Conservation (phyloP, 2,113 vertebrate species). For the Panthera uncia region DNA sequence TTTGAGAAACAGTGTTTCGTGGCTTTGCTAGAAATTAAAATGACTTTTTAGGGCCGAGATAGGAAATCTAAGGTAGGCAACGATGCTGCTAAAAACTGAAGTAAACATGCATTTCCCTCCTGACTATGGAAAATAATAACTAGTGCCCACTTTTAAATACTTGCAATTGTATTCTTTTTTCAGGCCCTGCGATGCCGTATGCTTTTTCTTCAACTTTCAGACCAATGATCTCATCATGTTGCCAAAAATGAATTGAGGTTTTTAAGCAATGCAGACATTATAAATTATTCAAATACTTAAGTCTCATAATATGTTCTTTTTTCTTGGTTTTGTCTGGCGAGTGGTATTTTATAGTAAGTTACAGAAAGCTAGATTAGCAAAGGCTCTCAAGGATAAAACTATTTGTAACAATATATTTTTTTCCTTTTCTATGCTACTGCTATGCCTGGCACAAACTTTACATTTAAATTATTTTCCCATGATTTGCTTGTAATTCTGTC, state of each 20-base stretch:
- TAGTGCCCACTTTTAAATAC: background rate
- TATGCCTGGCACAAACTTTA: background rate
- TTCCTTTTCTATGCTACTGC: background rate
- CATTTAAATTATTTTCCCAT: background rate
- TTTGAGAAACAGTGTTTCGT: slow-evolving; percentile 18
- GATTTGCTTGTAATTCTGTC: background rate
- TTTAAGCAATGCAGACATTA: slow-evolving; percentile 15
- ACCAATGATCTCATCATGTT: background rate
- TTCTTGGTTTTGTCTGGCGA: background rate
- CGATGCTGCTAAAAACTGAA: background rate
- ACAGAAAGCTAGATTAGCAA: slow-evolving; percentile 20
- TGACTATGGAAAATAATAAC: background rate
- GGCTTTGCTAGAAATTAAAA: slow-evolving; percentile 14
- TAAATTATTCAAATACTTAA: slow-evolving; percentile 3
- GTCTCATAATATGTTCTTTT: slow-evolving; percentile 28
- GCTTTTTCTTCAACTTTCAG: background rate
- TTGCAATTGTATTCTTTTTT: background rate
- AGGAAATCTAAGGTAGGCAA: slow-evolving; percentile 16
- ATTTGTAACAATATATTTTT: background rate
- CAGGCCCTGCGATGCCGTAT: background rate
- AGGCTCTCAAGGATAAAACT: slow-evolving; percentile 8
- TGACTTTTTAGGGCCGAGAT: background rate
- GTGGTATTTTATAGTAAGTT: slow-evolving; percentile 8
- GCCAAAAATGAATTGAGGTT: slow-evolving; percentile 41
- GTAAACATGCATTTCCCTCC: background rate